Evolutionary conservation across 2,797 vertebrate genomes (phyloP), one percentile per base, ranked within the genome.

Genomic region (Microchirus variegatus): DNA sequence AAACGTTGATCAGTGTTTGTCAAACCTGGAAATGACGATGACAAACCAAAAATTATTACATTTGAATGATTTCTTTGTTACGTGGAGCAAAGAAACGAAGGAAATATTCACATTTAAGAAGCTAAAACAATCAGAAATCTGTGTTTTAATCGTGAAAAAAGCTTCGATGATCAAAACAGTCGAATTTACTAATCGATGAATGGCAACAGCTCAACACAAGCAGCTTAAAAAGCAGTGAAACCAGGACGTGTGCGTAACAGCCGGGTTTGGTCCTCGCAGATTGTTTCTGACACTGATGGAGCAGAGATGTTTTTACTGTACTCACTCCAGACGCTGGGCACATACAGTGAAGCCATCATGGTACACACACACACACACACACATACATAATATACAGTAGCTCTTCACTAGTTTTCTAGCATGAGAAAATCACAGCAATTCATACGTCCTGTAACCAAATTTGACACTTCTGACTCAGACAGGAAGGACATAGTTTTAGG

Each of bases 271-370:
- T 89, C 75, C 61, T 56, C 5, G 53, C 58, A 61, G 70, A 89
- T 82, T 83, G 83, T 63, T 83, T 83, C 77, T 82, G 89, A 89
- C 89, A 88, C 73, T 76, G 86, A 88, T 85, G 83, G 79, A 84
- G 72, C 42, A 0, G 76, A 78, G 66, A 79, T 80, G 73, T 87
- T 90, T 84, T 87, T 86, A 67, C 75, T 88, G 84, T 76, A 83
- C 71, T 26, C 49, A 19, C 75, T 89, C 89, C 88, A 86, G 76
- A 77, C 77, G 65, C 51, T 64, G 74, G 74, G 74, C 71, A 1
- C 7, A 31, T 6, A 59, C 3, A 0, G 36, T n/a, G n/a, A n/a
- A n/a, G n/a, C n/a, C n/a, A n/a, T n/a, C n/a, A n/a, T n/a, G n/a
- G n/a, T n/a, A n/a, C n/a, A n/a, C n/a, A n/a, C 71, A 1, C 7